phyloP scores from a whole-genome alignment of 2,113 vertebrate species.

The Burhinus oedicnemus region DNA sequence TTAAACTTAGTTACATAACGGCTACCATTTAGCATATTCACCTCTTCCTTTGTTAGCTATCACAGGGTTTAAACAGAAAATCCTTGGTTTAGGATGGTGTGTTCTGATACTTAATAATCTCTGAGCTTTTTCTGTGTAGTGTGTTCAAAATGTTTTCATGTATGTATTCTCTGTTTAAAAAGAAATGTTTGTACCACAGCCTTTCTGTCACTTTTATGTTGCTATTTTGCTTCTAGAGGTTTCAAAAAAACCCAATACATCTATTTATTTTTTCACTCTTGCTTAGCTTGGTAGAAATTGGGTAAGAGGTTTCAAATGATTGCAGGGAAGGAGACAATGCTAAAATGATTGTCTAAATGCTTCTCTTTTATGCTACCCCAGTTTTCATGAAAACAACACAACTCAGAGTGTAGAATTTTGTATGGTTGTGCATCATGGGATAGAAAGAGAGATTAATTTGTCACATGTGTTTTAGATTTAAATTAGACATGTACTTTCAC shows the following conservation, averaged over 20 bases:
- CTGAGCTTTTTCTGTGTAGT: background rate
- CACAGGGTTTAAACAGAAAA: background rate
- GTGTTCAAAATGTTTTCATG: background rate
- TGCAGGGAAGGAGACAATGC: background rate
- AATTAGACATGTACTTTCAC: background rate
- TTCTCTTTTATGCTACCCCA: background rate
- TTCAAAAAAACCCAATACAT: background rate
- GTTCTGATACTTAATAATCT: background rate
- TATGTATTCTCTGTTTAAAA: background rate
- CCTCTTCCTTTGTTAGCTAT: background rate
- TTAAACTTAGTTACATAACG: background rate
- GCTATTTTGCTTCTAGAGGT: background rate
- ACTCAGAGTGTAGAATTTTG: background rate
- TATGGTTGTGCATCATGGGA: background rate
- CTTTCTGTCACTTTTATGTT: background rate
- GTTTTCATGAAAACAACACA: background rate
- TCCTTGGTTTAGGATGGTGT: background rate
- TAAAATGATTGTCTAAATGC: background rate
- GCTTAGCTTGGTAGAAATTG: background rate
- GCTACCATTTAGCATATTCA: background rate
- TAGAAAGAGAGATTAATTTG: background rate
- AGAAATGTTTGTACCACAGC: background rate
- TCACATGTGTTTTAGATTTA: background rate
- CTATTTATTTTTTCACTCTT: background rate
- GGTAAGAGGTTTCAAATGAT: background rate